Evolutionary conservation across 2,113 vertebrate species (phyloP).

Genomic region (Psophia crepitans): DNA sequence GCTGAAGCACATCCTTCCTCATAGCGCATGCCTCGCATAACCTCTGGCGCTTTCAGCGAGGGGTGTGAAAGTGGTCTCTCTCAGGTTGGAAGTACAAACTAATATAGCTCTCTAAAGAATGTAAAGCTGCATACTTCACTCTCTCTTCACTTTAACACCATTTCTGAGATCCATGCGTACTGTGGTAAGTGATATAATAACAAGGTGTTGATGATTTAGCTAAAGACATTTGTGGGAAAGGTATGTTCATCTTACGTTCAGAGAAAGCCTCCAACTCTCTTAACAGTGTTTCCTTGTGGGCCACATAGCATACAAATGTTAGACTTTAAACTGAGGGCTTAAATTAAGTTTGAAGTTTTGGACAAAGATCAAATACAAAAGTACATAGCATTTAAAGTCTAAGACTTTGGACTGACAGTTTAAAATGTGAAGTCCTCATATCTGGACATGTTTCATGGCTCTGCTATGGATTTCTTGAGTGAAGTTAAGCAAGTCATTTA

Average conservation of each 20-base stretch:
- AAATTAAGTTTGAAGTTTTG: neutral
- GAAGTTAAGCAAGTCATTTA: neutral
- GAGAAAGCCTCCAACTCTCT: neutral
- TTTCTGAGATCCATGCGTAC: neutral
- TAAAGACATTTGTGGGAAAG: conserved; percentile 14
- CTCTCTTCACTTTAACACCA: conserved; percentile 20
- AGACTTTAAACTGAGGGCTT: neutral
- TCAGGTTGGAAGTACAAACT: neutral
- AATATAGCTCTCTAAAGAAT: conserved; percentile 23
- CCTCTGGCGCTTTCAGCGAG: neutral
- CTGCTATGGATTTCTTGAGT: neutral
- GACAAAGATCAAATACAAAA: conserved; percentile 27
- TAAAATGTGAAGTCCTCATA: neutral
- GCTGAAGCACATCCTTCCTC: neutral
- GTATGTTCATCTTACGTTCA: neutral
- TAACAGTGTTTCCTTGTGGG: neutral
- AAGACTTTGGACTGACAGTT: neutral
- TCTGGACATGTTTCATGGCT: neutral
- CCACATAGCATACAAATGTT: neutral
- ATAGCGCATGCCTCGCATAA: neutral
- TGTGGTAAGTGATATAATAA: neutral
- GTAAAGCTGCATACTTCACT: neutral
- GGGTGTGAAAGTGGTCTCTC: neutral
- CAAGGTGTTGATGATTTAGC: conserved; percentile 32
- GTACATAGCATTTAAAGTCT: neutral